These are phyloP conservation scores for Torymus aiolomorphi DNA, from an alignment of 2,888 invertebrate genomes.

Conservation along the genomic window DNA sequence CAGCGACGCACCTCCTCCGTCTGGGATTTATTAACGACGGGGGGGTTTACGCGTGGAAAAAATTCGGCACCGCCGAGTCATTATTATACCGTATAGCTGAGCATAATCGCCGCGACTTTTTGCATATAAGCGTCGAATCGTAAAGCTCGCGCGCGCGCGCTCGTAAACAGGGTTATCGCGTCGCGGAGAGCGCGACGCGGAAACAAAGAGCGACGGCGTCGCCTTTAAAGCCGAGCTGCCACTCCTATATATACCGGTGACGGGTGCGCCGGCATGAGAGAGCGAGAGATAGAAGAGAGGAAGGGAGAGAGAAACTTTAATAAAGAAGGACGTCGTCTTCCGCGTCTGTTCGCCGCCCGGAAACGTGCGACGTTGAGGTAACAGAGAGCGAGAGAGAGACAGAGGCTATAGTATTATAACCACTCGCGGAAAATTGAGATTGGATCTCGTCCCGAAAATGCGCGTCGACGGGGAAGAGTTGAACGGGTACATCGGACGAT, in stretches of 20 bases:
- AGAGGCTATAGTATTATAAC: too few relatives aligned
- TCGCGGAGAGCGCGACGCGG: constrained; percentile 31
- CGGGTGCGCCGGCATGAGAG: too few relatives aligned
- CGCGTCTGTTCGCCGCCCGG: constrained; percentile 2
- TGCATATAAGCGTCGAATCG: too few relatives aligned
- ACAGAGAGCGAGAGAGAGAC: neutral
- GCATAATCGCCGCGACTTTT: too few relatives aligned
- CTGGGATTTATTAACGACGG: too few relatives aligned
- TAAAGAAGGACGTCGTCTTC: neutral
- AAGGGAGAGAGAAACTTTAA: constrained; percentile 27
- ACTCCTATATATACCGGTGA: neutral
- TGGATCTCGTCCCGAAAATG: constrained; percentile 19
- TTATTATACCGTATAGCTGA: too few relatives aligned
- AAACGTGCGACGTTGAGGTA: constrained; percentile 2
- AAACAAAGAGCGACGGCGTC: constrained; percentile 42
- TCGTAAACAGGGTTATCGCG: neutral
- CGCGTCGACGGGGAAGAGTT: constrained; percentile 3
- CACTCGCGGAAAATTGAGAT: constrained; percentile 30
- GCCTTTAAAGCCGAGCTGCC: constrained; percentile 56
- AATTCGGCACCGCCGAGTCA: too few relatives aligned
- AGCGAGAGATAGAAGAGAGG: too few relatives aligned
- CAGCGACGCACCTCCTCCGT: neutral
- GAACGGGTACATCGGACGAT: neutral
- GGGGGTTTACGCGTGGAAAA: too few relatives aligned
- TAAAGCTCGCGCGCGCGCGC: too few relatives aligned